Evolutionary conservation across 2,888 invertebrate genomes (phyloP).

Genomic region (Tetragnatha montana): DNA sequence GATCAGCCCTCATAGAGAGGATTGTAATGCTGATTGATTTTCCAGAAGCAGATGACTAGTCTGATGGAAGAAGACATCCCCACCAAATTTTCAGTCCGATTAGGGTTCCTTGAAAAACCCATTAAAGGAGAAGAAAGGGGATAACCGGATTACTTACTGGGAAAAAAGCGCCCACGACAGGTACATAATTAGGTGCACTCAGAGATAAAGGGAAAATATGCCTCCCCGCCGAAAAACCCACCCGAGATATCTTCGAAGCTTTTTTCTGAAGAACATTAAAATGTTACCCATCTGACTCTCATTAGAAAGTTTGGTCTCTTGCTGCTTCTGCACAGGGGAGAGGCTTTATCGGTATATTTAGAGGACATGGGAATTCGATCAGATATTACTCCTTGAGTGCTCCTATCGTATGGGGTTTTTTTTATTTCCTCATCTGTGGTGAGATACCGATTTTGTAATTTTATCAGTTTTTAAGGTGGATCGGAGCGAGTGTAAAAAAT

Average conservation of each 20-base stretch:
- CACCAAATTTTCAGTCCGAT: slow-evolving; percentile 33
- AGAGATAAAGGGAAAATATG: slow-evolving; percentile 38
- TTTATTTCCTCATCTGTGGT: neutral
- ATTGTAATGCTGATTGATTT: neutral
- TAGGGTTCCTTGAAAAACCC: slow-evolving; percentile 33
- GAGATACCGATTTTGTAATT: neutral
- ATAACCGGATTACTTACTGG: slow-evolving; percentile 39
- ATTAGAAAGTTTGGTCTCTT: slow-evolving; percentile 35
- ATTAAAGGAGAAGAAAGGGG: slow-evolving; percentile 41
- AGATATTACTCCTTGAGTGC: neutral
- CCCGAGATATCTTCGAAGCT: slow-evolving; percentile 26
- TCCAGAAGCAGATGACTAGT: neutral
- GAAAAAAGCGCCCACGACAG: slow-evolving; percentile 24
- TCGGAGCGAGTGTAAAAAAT: neutral
- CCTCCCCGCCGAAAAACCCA: slow-evolving; percentile 35
- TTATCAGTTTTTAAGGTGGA: neutral
- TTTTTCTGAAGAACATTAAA: slow-evolving; percentile 52
- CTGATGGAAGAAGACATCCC: neutral
- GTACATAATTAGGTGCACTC: slow-evolving; percentile 54
- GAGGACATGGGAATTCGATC: slow-evolving; percentile 1
- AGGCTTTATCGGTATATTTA: slow-evolving; percentile 15
- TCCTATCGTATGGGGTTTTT: neutral
- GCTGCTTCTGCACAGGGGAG: slow-evolving; percentile 2
- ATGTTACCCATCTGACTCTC: slow-evolving; percentile 35
- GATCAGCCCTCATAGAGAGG: too few relatives aligned